Evolutionary conservation across 2,888 invertebrate genomes (phyloP), one percentile per base, ranked within the genome.

Genomic region (Brachyptera risi): DNA sequence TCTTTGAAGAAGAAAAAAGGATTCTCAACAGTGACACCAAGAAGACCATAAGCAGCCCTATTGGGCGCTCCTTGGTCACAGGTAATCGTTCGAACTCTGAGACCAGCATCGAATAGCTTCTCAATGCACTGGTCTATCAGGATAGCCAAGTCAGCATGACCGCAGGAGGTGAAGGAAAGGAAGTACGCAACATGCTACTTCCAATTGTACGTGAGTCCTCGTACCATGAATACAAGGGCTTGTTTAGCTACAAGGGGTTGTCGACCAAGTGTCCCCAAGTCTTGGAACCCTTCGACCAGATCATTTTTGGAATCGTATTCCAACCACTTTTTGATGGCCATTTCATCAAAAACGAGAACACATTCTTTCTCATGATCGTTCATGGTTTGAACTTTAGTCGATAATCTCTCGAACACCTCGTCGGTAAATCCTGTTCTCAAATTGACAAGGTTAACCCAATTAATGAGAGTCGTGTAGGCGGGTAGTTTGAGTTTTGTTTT

Each of bases 311-410:
- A 51, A 37, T 67, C 64, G 13, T 66, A 68, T 13, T 68, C 62
- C 1, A 68, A 62, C 38, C 63, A 67, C 26, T 61, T 56, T 49
- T 66, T 69, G 0, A 68, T 67, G 17, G 64, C 37, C 65, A 68
- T 68, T 60, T 69, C 68, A 63, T 69, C 66, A 61, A 65, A 66
- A 61, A 69, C 63, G 4, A 69, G 44, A 42, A 69, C 67, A 58
- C 68, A 68, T 50, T 68, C 59, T 26, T 63, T 57, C 62, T 65
- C 65, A 47, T 59, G 50, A 11, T 31, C 62, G n/a, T 15, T 31
- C 71, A 71, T 71, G n/a, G 62, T 63, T 24, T 51, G 56, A 5
- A 62, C 63, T 65, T 70, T 67, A 5, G 61, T 26, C 49, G 61
- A 37, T 21, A 69, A 57, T 59, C 65, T 65, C 44, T 67, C 56